Evolutionary conservation across 2,888 invertebrate genomes (phyloP), one percentile per base, ranked within the genome.

Genomic region (Calliopum simillimum): DNA sequence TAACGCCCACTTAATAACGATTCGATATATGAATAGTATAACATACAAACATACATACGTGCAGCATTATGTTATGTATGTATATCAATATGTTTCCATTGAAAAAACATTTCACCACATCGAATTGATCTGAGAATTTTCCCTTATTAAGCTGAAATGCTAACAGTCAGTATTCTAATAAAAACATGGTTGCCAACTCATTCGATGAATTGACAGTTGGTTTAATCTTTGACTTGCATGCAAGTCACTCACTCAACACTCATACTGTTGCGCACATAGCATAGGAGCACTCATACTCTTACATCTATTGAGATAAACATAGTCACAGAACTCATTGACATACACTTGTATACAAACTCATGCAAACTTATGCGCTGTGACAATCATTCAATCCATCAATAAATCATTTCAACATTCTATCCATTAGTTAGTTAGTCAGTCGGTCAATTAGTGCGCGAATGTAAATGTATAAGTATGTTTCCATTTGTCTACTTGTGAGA

Each of bases 1-100:
- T 33, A 25, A 14, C 59, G 59, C 59, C 41, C 41, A 59, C 41
- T 59, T 41, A 41, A 59, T 59, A 59, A 41, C 59, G 16, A 43
- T 43, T 43, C 41, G 19, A 59, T 19, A 59, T 19, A 19, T 14
- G 16, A 8, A 25, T 4, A 25, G 25, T 25, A 25, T 25, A 33
- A 2, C 33, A 33, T 33, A 8, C 33, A 33, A 8, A 33, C 4
- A 8, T n/a, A n/a, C n/a, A n/a, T n/a, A n/a, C n/a, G 33, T 8
- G 8, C 5, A 25, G 25, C 8, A 33, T n/a, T 33, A 33, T 33
- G 4, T 33, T 33, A 25, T 25, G 5, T 25, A 25, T 25, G 5
- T 5, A 25, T 25, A 25, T 4, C 3, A 3, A 25, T 25, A 25
- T 4, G 25, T 33, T 33, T 33, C 0, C 8, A 33, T 33, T 33